Base-by-base conservation (phyloP, 2,113 vertebrate genomes). In the Atlantisia rogersi region DNA sequence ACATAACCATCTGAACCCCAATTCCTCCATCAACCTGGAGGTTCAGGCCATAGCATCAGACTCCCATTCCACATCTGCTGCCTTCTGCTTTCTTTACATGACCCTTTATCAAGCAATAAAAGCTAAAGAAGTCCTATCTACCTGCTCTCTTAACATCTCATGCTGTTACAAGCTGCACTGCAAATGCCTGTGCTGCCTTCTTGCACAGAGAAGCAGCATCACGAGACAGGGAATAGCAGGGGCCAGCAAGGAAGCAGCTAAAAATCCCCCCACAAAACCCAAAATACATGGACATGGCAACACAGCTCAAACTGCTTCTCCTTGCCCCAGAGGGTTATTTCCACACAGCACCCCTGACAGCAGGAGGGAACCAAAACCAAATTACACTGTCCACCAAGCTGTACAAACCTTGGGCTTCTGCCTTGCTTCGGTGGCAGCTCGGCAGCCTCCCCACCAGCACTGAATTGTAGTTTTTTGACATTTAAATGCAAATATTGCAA, bases 181-280 rank as follows among this genome's bases (percentile, higher is more conserved):
- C 50, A 40, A 67, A 13, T 0, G 12, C 39, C n/a, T 3, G 11
- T 3, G 1, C 15, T 1, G 5, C 29, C n/a, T 14, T 65, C 60
- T 10, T 10, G 46, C 0, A 1, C 44, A 15, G 14, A 22, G 67
- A 6, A 56, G 62, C 1, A 1, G 46, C 37, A 58, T 4, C 28
- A 4, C 0, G 1, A 69, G 56, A 15, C 18, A 6, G 37, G 78
- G 50, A 71, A 28, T 32, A 11, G 55, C 32, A 28, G 48, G 15
- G 55, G 4, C n/a, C 52, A 15, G 32, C 32, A 39, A 55, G 39
- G 55, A 46, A 46, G 40, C 18, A 76, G 40, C 24, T 28, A n/a
- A 42, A 77, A 50, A 77, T 67, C 18, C 16, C 50, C 62, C 19
- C 5, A 1, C 46, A 46, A 56, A 86, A 11, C 24, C 46, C 65